Evolutionary conservation across 2,113 vertebrate species (phyloP).

Genomic region (Gasterosteus aculeatus): DNA sequence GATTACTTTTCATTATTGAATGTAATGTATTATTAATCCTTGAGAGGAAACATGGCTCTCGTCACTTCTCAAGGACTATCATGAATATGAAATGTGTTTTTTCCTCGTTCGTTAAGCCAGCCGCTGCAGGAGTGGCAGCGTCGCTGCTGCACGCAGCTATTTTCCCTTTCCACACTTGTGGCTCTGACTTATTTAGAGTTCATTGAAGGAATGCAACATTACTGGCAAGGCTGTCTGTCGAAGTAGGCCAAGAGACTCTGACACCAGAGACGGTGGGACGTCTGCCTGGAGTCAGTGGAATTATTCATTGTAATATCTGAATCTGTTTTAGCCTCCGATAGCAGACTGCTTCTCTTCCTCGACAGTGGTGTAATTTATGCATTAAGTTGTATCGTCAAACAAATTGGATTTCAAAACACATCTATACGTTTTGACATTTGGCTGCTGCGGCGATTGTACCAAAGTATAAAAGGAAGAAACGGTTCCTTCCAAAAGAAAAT

Average conservation of each 20-base stretch:
- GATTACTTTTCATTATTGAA: constrained; percentile 77
- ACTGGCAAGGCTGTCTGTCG: constrained; percentile 69
- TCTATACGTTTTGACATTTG: constrained; percentile 38
- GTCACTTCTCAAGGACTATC: constrained; percentile 65
- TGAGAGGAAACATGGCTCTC: constrained; percentile 57
- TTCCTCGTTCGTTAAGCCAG: constrained; percentile 68
- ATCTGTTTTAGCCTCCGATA: constrained; percentile 58
- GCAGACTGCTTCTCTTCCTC: constrained; percentile 42
- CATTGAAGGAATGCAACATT: constrained; percentile 72
- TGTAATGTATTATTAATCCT: constrained; percentile 74
- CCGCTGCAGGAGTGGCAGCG: constrained; percentile 43
- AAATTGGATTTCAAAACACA: constrained; percentile 49
- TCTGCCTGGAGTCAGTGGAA: constrained; percentile 63
- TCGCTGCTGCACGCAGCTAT: constrained; percentile 46
- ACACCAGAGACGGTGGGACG: constrained; percentile 71
- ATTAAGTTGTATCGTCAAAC: constrained; percentile 53
- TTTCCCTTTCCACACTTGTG: constrained; percentile 59
- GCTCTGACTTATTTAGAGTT: constrained; percentile 77
- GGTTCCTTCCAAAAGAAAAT: constrained; percentile 45
- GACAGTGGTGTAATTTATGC: constrained; percentile 56
- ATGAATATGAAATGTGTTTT: constrained; percentile 75
- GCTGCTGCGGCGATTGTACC: constrained; percentile 23
- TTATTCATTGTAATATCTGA: constrained; percentile 68
- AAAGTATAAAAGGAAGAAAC: constrained; percentile 35
- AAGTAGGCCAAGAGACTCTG: constrained; percentile 71